phyloP scores from a whole-genome alignment of 2,797 vertebrate species.

The Phalanger gymnotis region DNA sequence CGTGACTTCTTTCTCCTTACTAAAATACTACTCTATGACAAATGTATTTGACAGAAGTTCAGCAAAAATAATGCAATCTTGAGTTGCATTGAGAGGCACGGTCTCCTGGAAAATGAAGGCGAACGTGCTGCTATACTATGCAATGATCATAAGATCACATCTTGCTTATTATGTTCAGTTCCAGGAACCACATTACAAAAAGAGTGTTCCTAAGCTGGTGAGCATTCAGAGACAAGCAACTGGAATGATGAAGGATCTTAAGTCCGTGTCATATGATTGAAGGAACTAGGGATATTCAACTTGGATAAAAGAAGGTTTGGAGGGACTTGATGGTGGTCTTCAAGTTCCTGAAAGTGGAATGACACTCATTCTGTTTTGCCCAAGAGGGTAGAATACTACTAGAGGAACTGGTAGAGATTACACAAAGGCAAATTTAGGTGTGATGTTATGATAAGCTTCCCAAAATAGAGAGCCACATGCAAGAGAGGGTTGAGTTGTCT shows the following conservation, averaged over 20 bases:
- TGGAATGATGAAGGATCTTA: background rate
- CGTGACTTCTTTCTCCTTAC: background rate
- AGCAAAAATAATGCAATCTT: background rate
- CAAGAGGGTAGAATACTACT: background rate
- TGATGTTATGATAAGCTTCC: background rate
- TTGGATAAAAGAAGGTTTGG: background rate
- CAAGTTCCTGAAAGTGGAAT: background rate
- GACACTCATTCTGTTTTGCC: background rate
- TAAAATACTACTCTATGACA: background rate
- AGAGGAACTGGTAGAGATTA: background rate
- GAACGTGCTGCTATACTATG: background rate
- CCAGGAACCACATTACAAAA: background rate
- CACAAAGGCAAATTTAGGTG: background rate
- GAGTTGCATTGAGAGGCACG: background rate
- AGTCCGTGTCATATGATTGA: background rate
- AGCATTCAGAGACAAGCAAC: background rate
- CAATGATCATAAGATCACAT: background rate
- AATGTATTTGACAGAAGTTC: background rate
- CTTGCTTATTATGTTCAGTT: background rate
- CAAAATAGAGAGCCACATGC: background rate
- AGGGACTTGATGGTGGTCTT: background rate
- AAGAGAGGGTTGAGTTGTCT: background rate
- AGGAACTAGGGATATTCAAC: background rate
- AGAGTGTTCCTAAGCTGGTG: background rate
- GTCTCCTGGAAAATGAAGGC: background rate